A percentile compares a stretch with the other conserved stretches of the same genome.
These are phyloP conservation scores for Catocala nupta DNA, from an alignment of 2,888 invertebrate species.

Conservation along the genomic window DNA sequence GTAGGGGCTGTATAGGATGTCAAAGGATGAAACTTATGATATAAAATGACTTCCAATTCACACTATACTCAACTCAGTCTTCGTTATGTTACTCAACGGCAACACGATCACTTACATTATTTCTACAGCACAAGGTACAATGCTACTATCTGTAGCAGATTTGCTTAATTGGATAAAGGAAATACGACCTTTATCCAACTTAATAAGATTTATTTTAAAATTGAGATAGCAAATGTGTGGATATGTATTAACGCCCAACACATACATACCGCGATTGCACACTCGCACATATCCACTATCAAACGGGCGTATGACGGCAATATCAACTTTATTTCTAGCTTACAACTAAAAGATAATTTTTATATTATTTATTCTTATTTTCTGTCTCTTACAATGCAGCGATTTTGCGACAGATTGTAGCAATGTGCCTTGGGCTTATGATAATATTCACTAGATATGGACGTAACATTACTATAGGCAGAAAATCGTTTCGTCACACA, in stretches of 20 bases:
- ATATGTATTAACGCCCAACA: no score
- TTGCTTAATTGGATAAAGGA: not conserved
- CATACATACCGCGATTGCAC: no score
- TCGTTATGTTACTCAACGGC: slow-evolving; percentile 59
- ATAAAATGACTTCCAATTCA: slow-evolving; percentile 60
- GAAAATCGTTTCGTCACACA: slow-evolving; percentile 33
- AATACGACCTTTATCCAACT: no score
- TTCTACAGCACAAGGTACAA: slow-evolving; percentile 24
- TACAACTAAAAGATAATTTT: no score
- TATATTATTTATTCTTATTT: no score
- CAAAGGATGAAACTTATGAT: slow-evolving; percentile 49
- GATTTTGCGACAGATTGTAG: not conserved
- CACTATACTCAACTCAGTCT: slow-evolving; percentile 70
- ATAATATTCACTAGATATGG: slow-evolving; percentile 50
- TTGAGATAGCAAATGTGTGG: no score
- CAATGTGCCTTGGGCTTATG: slow-evolving; percentile 11
- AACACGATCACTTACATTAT: slow-evolving; percentile 49
- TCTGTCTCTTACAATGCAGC: no score
- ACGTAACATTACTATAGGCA: slow-evolving; percentile 54
- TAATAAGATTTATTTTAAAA: no score
- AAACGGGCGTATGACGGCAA: no score
- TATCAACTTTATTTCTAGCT: no score
- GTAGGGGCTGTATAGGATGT: slow-evolving; percentile 33
- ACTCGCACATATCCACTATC: no score
- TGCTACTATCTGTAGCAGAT: not conserved